Evolutionary conservation across 2,888 invertebrate genomes (phyloP).

Genomic region (Euproctis similis): DNA sequence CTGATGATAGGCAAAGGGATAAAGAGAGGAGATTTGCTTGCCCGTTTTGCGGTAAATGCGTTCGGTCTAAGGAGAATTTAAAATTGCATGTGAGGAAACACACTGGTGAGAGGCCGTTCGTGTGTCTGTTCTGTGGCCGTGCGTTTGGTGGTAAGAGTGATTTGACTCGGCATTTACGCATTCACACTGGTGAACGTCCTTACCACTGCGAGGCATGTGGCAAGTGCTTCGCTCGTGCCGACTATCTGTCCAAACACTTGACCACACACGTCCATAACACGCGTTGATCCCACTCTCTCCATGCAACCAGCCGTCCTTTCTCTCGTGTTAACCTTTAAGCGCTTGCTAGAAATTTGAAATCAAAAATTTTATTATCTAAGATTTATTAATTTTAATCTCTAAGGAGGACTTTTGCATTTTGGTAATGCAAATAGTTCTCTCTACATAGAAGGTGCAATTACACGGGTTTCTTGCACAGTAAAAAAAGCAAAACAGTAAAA

Average conservation of each 20-base stretch:
- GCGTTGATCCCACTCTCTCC: conserved; percentile 42
- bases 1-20: conserved; percentile 72
- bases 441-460: not conserved
- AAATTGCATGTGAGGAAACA: conserved; percentile 92
- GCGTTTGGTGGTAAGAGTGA: conserved; percentile 93
- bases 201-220: conserved; percentile 95
- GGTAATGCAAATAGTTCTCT: too few relatives aligned
- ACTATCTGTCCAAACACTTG: conserved; percentile 92
- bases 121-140: conserved; percentile 90
- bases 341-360: too few relatives aligned
- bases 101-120: conserved; percentile 91
- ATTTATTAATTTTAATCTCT: too few relatives aligned
- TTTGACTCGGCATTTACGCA: conserved; percentile 88
- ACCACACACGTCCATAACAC: conserved; percentile 91
- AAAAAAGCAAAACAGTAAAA: too few relatives aligned
- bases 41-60: conserved; percentile 92
- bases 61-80: conserved; percentile 90
- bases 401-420: too few relatives aligned
- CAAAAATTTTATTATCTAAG: too few relatives aligned
- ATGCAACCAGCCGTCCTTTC: conserved; percentile 44
- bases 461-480: not conserved
- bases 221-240: conserved; percentile 92
- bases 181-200: conserved; percentile 92
- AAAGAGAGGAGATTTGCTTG: conserved; percentile 88
- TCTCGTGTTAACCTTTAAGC: not conserved